Evolutionary conservation across 2,888 invertebrate genomes (phyloP), one percentile per base, ranked within the genome.

Genomic region (Crossocerus cetratus): DNA sequence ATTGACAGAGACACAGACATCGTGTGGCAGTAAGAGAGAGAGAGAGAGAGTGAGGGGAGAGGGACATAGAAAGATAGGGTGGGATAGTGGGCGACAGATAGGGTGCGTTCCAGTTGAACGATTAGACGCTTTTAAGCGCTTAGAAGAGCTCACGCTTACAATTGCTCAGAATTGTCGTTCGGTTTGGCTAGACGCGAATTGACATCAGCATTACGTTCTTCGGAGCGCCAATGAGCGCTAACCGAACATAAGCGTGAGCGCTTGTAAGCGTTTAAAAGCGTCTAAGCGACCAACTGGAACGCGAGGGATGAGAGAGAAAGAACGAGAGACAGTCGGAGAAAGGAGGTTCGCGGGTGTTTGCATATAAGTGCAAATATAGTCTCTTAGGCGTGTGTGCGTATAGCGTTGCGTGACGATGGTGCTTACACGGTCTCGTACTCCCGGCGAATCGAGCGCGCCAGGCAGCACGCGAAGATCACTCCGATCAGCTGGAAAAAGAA

Each of bases 391-490:
- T 82, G 77, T 83, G 49, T 49, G 49, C 49, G 49, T 49, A 16
- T 49, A 49, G 49, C 81, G 78, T 82, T 72, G 82, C 81, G 74
- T 58, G 63, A 16, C 49, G 49, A 16, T 16, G n/a, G 76, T 78
- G 83, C 89, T 93, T 94, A 95, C 86, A 95, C 95, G 59, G 95
- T 96, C 91, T 98, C 96, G 91, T 98, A 98, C 90, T 97, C 97
- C 90, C 95, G 95, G 89, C 96, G 96, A 89, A 99, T 97, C 83
- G 97, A 96, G 87, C 97, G 94, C 81, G 97, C 98, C 91, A 99
- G 92, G 90, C 96, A 96, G 92, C 98, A 98, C 42, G 98, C 97
- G 90, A 97, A 98, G 77, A 97, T 92, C 66, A 98, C 95, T 60
- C 98, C 98, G 85, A 98, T 92, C 61, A 98, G 92, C 96, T 96